Conservation (phyloP, 2,113 vertebrate species). For the Nyctereutes procyonoides region DNA sequence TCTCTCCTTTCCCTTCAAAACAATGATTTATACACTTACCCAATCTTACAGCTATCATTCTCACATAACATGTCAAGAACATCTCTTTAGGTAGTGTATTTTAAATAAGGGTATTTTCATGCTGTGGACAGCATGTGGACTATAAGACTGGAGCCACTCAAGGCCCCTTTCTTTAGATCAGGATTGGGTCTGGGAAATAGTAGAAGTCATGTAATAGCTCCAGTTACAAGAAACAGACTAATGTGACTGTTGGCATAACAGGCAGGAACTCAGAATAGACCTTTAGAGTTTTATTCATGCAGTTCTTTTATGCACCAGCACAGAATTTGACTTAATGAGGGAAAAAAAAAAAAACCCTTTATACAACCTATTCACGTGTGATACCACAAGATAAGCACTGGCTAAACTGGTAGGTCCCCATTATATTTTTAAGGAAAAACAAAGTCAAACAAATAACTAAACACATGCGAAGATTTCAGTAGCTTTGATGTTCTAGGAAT, state of each 20-base stretch:
- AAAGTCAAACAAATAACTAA: neutral
- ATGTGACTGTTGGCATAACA: neutral
- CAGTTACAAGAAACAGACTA: neutral
- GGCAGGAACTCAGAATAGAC: neutral
- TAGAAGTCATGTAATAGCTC: neutral
- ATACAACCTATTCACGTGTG: accelerated
- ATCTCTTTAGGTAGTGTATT: neutral
- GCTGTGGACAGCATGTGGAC: neutral
- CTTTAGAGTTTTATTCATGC: neutral
- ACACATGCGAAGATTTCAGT: neutral
- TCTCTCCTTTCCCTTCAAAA: neutral
- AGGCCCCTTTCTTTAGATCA: neutral
- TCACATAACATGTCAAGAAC: neutral
- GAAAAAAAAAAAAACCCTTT: neutral
- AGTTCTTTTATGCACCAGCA: neutral
- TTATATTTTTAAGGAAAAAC: slow-evolving; percentile 10
- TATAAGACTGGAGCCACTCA: neutral
- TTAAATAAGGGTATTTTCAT: neutral
- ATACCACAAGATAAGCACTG: neutral
- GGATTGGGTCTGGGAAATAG: neutral
- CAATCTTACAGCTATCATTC: neutral
- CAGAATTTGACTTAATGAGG: neutral
- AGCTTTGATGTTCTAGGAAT: neutral
- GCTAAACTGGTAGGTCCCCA: neutral
- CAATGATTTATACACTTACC: neutral